phyloP scores from a whole-genome alignment of 2,113 vertebrate species.

The Ochotona princeps region DNA sequence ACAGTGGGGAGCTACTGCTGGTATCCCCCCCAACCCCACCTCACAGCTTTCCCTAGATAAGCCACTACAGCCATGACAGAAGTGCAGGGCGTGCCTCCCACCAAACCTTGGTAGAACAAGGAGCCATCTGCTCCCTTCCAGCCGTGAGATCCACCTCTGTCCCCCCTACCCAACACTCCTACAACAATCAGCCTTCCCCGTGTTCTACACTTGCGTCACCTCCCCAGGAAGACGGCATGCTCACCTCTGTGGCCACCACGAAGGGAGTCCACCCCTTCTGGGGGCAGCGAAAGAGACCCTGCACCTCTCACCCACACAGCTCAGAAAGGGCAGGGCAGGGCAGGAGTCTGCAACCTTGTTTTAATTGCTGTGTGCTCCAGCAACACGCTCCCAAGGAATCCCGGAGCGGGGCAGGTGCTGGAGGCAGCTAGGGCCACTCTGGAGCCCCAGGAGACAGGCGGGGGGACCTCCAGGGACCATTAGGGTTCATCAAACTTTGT shows the following conservation, averaged over 20 bases:
- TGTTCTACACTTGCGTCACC: neutral
- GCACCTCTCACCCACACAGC: neutral
- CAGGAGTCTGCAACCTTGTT: neutral
- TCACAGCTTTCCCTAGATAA: neutral
- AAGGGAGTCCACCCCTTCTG: neutral
- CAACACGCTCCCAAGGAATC: accelerated
- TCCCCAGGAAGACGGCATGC: neutral
- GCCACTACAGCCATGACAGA: accelerated
- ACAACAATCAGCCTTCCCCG: neutral
- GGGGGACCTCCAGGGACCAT: neutral
- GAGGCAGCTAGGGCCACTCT: accelerated
- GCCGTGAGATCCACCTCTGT: neutral
- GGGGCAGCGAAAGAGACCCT: neutral
- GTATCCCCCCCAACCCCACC: no score
- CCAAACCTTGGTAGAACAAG: no score
- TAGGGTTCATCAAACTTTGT: neutral
- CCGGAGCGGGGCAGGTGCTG: neutral
- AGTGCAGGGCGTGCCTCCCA: neutral
- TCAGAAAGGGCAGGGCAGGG: accelerated
- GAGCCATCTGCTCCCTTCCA: neutral
- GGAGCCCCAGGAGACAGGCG: neutral
- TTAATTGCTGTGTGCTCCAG: neutral
- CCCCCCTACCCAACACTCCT: neutral
- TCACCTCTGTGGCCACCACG: neutral
- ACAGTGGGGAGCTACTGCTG: accelerated